Percentiles rank a stretch among this genome's conserved stretches.
These are phyloP conservation scores for Schizaphis graminum DNA, from an alignment of 2,888 invertebrate species.

Conservation along the genomic window DNA sequence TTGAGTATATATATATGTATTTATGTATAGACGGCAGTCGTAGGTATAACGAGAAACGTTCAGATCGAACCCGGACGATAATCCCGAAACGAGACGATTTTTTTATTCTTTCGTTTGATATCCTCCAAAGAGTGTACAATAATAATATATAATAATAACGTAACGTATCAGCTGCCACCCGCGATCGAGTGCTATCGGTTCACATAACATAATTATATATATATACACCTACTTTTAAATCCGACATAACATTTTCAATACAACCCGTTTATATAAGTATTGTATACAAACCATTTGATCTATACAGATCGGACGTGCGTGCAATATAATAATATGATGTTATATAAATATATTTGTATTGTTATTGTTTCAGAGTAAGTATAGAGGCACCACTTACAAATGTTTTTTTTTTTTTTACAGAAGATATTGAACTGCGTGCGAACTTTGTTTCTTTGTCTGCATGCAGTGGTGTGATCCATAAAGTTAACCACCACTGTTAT, in stretches of 20 bases:
- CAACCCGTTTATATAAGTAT: neutral
- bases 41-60: neutral
- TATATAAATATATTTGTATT: neutral
- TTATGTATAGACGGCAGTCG: neutral
- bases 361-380: neutral
- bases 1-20: neutral
- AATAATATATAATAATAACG: slow-evolving; percentile 15
- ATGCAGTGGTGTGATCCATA: neutral
- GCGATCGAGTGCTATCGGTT: neutral
- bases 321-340: neutral
- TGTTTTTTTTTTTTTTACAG: neutral
- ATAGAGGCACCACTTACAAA: neutral
- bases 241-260: neutral
- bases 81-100: neutral
- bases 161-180: neutral
- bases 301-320: neutral
- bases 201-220: neutral
- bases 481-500: neutral
- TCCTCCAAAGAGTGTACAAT: neutral
- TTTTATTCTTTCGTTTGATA: neutral
- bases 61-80: neutral
- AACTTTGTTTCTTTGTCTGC: neutral
- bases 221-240: neutral
- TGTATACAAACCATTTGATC: neutral
- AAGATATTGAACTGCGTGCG: neutral